Conservation (phyloP, 2,888 invertebrate genomes). For the Idaea dimidiata region DNA sequence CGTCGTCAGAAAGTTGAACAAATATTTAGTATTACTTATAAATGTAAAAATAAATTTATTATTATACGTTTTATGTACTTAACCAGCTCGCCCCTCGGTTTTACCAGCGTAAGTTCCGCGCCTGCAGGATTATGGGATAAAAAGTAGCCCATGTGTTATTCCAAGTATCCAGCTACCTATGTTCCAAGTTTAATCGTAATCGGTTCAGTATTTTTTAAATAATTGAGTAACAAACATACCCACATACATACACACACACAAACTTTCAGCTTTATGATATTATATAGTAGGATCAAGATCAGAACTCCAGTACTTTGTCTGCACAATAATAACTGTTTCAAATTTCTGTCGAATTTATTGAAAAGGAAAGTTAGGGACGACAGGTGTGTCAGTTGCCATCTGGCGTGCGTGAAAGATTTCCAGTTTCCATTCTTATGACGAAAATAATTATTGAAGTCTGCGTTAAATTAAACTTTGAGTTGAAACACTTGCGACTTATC, state of each 20-base stretch:
- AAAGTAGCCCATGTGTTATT: too few relatives aligned
- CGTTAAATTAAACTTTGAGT: slow-evolving; percentile 35
- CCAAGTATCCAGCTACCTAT: too few relatives aligned
- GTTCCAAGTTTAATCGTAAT: too few relatives aligned
- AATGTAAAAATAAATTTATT: too few relatives aligned
- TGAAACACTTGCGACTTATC: slow-evolving; percentile 32
- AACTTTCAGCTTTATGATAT: too few relatives aligned
- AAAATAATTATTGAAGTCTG: slow-evolving; percentile 47
- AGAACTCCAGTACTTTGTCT: slow-evolving; percentile 28
- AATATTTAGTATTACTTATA: background rate
- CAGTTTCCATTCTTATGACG: slow-evolving; percentile 43
- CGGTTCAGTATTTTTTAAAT: too few relatives aligned
- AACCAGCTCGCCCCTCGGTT: too few relatives aligned
- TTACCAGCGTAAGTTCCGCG: too few relatives aligned
- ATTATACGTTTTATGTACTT: slow-evolving; percentile 39
- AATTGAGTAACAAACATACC: too few relatives aligned
- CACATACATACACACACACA: too few relatives aligned
- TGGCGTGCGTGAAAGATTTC: slow-evolving; percentile 44
- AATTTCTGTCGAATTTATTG: slow-evolving; percentile 52
- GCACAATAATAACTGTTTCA: slow-evolving; percentile 31
- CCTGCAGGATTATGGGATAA: too few relatives aligned
- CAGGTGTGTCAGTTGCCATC: slow-evolving; percentile 51
- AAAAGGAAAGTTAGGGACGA: slow-evolving; percentile 60
- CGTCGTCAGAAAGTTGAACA: background rate
- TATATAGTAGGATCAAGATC: too few relatives aligned